Conservation (phyloP, 2,113 vertebrate species). For the Podarcis muralis region DNA sequence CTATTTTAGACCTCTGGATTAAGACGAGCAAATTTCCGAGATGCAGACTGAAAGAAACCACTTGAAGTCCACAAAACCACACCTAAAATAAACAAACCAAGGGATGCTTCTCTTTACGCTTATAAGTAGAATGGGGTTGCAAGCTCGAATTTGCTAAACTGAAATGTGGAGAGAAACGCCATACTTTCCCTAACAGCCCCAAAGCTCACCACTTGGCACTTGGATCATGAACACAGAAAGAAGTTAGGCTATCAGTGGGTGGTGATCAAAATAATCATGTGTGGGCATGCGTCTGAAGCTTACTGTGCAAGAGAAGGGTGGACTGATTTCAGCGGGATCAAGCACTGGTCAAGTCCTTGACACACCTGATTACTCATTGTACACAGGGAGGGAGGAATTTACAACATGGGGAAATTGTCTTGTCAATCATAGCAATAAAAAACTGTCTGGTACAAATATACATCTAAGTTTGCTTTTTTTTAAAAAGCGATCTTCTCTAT, state of each 20-base stretch:
- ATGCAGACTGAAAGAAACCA: neutral
- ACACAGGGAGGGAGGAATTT: neutral
- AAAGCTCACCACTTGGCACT: neutral
- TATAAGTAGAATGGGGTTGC: neutral
- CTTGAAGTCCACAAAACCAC: rapidly evolving
- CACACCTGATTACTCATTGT: neutral
- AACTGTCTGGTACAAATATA: neutral
- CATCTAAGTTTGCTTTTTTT: neutral
- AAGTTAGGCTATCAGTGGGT: neutral
- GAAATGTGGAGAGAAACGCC: neutral
- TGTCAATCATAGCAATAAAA: neutral
- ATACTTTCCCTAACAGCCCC: neutral
- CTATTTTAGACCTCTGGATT: conserved; percentile 9
- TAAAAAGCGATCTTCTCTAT: neutral
- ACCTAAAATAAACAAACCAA: neutral
- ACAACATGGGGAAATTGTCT: neutral
- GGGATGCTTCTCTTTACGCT: neutral
- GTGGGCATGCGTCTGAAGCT: neutral
- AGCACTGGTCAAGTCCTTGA: neutral
- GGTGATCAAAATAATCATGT: conserved; percentile 5
- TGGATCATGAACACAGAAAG: neutral
- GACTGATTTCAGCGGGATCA: neutral
- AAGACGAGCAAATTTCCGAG: neutral
- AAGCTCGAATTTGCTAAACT: neutral
- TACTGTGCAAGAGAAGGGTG: neutral